A percentile compares a stretch with the other conserved stretches of the same genome.
Evolutionary conservation across 2,888 invertebrate genomes (phyloP).

Genomic region (Argyresthia albistria): DNA sequence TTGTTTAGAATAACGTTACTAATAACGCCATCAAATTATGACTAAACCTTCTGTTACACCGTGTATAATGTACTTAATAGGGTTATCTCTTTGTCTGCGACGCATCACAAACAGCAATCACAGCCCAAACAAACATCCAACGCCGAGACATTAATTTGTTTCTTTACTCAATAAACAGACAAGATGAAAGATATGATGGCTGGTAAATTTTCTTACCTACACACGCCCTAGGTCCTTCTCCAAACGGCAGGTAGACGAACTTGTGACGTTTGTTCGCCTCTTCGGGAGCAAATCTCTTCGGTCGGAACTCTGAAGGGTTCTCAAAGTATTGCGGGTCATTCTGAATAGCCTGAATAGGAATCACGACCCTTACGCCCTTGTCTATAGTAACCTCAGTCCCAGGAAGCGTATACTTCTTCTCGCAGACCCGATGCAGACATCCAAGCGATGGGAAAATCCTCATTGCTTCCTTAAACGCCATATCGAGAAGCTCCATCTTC

Average conservation of each 20-base stretch:
- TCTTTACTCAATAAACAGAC: too few species aligned
- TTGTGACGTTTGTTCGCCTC: constrained; percentile 15
- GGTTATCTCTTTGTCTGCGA: too few species aligned
- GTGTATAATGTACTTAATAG: too few species aligned
- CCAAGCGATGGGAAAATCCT: constrained; percentile 17
- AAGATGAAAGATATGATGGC: too few species aligned
- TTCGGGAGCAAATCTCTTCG: constrained; percentile 8
- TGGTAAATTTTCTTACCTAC: constrained; percentile 9
- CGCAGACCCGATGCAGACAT: constrained; percentile 11
- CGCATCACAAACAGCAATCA: too few species aligned
- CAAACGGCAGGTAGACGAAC: constrained; percentile 18
- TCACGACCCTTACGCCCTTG: constrained; percentile 10
- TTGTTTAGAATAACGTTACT: too few species aligned
- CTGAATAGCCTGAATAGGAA: constrained; percentile 12
- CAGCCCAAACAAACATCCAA: too few species aligned
- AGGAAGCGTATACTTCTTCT: constrained; percentile 12
- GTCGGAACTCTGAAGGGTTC: constrained; percentile 11
- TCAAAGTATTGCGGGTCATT: constrained; percentile 13
- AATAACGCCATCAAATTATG: too few species aligned
- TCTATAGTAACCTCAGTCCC: constrained; percentile 10
- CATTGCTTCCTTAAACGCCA: constrained; percentile 17
- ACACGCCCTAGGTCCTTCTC: constrained; percentile 12
- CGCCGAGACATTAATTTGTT: too few species aligned
- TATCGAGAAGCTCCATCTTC: constrained; percentile 12
- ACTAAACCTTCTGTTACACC: too few species aligned